Evolutionary conservation across 1,140 invertebrate species (phyloP).

Genomic region (Drosophila nikananu): DNA sequence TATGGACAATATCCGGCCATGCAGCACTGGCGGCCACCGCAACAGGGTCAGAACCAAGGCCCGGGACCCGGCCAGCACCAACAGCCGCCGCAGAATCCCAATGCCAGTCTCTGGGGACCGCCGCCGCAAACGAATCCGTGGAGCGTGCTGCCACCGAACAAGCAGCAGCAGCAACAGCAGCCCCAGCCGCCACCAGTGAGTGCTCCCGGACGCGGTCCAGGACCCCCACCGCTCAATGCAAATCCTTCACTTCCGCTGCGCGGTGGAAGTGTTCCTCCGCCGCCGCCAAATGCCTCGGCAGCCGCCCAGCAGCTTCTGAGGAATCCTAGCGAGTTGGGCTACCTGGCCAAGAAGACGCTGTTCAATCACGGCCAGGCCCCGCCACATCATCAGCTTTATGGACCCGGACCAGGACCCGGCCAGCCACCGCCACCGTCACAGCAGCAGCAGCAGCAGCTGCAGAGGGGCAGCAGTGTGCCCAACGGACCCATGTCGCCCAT

Average conservation of each 20-base stretch:
- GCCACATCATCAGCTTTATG: conserved; percentile 70
- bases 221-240: conserved; percentile 44
- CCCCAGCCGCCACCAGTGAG: conserved; percentile 51
- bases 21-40: conserved; percentile 74
- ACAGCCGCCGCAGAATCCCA: conserved; percentile 75
- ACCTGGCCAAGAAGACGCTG: conserved; percentile 73
- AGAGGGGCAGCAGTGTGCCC: conserved; percentile 73
- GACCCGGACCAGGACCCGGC: conserved; percentile 51
- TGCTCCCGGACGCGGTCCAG: conserved; percentile 60
- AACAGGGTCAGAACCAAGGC: conserved; percentile 44
- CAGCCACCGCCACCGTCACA: conserved; percentile 62
- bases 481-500: conserved; percentile 84
- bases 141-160: conserved; percentile 78
- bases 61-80: conserved; percentile 24
- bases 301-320: conserved; percentile 65
- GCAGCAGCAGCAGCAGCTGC: conserved; percentile 65
- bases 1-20: conserved; percentile 70
- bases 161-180: conserved; percentile 58
- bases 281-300: conserved; percentile 48
- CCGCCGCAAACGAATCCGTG: conserved; percentile 83
- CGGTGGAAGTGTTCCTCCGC: conserved; percentile 76
- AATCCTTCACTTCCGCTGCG: conserved; percentile 58
- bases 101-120: conserved; percentile 82
- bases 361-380: conserved; percentile 73
- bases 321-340: conserved; percentile 79